Base-by-base conservation (phyloP, 1,140 invertebrate species). In the Radopholus similis region DNA sequence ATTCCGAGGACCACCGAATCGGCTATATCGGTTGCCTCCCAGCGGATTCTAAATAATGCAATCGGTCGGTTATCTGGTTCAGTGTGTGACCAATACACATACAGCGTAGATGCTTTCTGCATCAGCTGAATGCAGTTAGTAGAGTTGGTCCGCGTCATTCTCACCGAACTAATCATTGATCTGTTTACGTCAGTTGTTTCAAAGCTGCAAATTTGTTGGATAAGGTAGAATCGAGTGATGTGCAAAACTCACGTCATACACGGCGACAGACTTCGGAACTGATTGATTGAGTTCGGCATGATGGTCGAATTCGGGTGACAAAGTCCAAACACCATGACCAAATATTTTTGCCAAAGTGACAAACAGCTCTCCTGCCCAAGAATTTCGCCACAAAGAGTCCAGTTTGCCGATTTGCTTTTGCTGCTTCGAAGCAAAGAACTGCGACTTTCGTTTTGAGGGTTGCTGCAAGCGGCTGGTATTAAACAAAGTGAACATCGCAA, bases 401-500 rank as follows among this genome's bases (percentile, higher is more conserved):
- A 74, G 15, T 76, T 74, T 77, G 79, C 66, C 26, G 66, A 70
- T 65, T 82, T 83, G 58, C 72, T 80, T 64, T 80, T 82, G 21
- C 74, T 87, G 82, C 88, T 87, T 81, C 91, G 83, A 34, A 98
- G 85, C 8, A 97, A 86, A 0, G 93, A 97, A 2, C 93, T 92
- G 76, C 94, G 87, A 81, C 95, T 96, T 82, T 97, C 95, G 83
- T 90, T 95, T 9, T 94, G 90, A n/a, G 92, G 92, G 30, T 91
- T 94, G 78, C 64, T 87, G 44, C 26, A 77, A 73, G 64, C 18
- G 56, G 26, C 1, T 51, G 13, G 54, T 35, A 63, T 59, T 4
- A 30, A 34, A 13, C 2, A 11, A 30, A 53, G 0, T 11, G 68
- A 42, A n/a, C n/a, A n/a, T n/a, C n/a, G n/a, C n/a, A n/a, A 62